Conservation (phyloP, 2,113 vertebrate species). For the Serinus canaria region DNA sequence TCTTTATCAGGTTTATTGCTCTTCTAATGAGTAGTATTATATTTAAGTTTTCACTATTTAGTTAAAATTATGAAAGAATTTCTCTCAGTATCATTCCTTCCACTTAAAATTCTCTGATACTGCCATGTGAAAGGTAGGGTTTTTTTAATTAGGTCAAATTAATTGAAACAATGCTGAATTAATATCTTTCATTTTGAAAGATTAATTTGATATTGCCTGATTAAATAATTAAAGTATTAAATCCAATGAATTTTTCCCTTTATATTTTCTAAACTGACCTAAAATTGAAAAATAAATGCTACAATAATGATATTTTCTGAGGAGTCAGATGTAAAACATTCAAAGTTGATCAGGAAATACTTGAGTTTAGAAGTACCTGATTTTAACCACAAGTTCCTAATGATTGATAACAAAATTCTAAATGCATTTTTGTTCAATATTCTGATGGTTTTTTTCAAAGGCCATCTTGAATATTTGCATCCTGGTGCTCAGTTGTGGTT, state of each 20-base stretch:
- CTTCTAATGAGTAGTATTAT: neutral
- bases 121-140: neutral
- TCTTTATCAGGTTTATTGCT: fast-evolving
- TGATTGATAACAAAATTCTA: neutral
- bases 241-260: neutral
- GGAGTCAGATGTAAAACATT: neutral
- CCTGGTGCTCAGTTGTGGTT: neutral
- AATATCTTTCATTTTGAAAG: neutral
- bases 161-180: neutral
- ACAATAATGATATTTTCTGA: neutral
- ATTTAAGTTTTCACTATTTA: neutral
- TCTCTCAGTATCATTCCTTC: neutral
- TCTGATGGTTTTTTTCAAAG: neutral
- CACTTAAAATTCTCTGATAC: neutral
- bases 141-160: neutral
- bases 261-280: neutral
- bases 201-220: neutral
- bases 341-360: neutral
- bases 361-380: neutral
- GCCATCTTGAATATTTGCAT: neutral
- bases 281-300: neutral
- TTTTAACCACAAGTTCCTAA: neutral
- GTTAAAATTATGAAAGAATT: neutral
- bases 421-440: neutral
- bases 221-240: neutral